Evolutionary conservation across 1,140 invertebrate species (phyloP), one percentile per base, ranked within the genome.

Genomic region (Rhopalosiphum padi): DNA sequence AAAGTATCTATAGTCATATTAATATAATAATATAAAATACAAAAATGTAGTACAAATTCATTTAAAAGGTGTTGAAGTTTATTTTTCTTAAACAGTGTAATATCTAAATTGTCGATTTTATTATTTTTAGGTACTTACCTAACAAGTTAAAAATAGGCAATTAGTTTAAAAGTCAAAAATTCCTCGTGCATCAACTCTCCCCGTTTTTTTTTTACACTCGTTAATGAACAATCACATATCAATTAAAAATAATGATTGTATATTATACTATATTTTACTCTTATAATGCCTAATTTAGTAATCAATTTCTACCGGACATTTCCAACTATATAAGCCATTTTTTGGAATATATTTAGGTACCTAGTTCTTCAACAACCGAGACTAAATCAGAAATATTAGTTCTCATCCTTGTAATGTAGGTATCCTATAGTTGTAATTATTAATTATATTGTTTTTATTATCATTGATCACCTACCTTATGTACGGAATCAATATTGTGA

Each of bases 191-290:
- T 37, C 37, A 18, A 83, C 77, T 23, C 35, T n/a, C 35, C n/a
- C 30, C 3, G 2, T 0, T 25, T 35, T 25, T 35, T 88, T 35
- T 88, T 22, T 88, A 88, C 48, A 88, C 86, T 88, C 86, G 30
- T 88, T 88, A 88, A 51, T 35, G 21, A n/a, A 51, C 86, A 35
- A 88, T 88, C 43, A 53, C 48, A 88, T 53, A 51, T 88, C 46
- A 88, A 87, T 87, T 87, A 6, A 87, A 87, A 87, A 30, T n/a
- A 87, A n/a, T n/a, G 18, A 46, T 46, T 48, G 4, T 87, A 48
- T n/a, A 15, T 15, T 87, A 9, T 21, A 23, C 25, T 85, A 23
- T 83, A 83, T 25, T 85, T 25, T 11, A 68, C 60, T 68, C 30
- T 4, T 68, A 15, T n/a, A 68, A 68, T 68, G 30, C 25, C 55